A percentile compares a stretch with the other conserved stretches of the same genome.
Evolutionary conservation across 2,888 invertebrate species (phyloP).

Genomic region (Pelosia muscerda): DNA sequence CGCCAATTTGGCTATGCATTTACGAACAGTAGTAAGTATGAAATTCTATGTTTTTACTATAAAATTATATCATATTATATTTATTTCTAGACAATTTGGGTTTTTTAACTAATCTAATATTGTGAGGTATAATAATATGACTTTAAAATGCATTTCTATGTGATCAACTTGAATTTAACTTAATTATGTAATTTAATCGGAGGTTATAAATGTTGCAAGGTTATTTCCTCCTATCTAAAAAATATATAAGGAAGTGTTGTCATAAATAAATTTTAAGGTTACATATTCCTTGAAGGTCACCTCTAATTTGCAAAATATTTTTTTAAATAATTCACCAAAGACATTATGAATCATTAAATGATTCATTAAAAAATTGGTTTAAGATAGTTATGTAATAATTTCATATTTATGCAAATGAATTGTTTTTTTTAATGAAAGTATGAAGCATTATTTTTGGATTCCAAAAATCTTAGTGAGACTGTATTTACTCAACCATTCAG

Average conservation of each 20-base stretch:
- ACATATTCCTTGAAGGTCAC: conserved; percentile 9
- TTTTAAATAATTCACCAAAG: neutral
- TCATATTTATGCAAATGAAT: too few species aligned
- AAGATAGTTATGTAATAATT: too few species aligned
- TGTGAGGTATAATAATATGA: neutral
- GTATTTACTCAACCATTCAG: neutral
- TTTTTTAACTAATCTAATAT: neutral
- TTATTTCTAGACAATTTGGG: neutral
- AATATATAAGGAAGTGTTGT: conserved; percentile 13
- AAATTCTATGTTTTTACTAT: conserved; percentile 8
- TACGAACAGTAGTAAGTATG: conserved; percentile 82
- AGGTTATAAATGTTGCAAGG: conserved; percentile 55
- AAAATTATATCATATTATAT: neutral
- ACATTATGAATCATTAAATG: neutral
- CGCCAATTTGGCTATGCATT: conserved; percentile 86
- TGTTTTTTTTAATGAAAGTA: too few species aligned
- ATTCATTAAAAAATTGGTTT: neutral
- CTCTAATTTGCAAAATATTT: neutral
- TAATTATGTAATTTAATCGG: conserved; percentile 59
- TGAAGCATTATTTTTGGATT: too few species aligned
- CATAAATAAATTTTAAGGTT: conserved; percentile 17
- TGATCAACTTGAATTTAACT: neutral
- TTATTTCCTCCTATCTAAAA: conserved; percentile 52
- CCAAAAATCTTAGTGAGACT: neutral
- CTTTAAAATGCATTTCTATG: neutral